These are phyloP conservation scores for Seriola quinqueradiata DNA, from an alignment of 2,113 vertebrate species.

Conservation along the genomic window DNA sequence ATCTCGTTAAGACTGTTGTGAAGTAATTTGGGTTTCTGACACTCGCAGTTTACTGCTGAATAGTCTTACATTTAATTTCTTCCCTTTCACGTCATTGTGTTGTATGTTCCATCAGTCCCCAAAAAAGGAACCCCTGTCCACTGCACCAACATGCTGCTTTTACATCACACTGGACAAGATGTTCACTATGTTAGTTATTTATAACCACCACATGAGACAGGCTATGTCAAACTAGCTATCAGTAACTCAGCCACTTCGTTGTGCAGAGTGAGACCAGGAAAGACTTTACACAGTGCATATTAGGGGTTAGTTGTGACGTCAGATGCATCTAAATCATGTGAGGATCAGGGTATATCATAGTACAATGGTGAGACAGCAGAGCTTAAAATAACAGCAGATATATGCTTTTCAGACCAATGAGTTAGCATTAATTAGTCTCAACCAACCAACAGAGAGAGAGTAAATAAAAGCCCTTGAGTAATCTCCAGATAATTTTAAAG, in stretches of 20 bases:
- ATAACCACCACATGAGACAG: conserved; percentile 49
- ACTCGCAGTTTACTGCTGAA: background rate
- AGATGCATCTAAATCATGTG: background rate
- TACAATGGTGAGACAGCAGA: background rate
- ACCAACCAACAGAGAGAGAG: background rate
- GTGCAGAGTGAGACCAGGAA: background rate
- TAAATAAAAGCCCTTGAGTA: background rate
- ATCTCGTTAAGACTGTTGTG: background rate
- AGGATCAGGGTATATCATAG: background rate
- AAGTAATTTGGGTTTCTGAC: background rate
- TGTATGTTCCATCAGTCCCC: background rate
- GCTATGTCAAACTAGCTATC: conserved; percentile 18
- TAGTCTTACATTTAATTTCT: background rate
- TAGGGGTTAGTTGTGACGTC: background rate
- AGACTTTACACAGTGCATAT: background rate
- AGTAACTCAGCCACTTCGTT: background rate
- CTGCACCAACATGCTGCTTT: background rate
- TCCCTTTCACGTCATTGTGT: background rate
- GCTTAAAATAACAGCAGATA: conserved; percentile 84
- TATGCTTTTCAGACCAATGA: background rate
- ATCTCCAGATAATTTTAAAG: background rate
- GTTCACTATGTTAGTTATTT: conserved; percentile 64
- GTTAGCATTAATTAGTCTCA: background rate
- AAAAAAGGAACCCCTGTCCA: background rate
- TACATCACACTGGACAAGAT: conserved; percentile 23